Percentiles rank a stretch among this genome's conserved stretches.
Conservation (phyloP, 2,888 invertebrate species). For the Thysanoteuthis rhombus region DNA sequence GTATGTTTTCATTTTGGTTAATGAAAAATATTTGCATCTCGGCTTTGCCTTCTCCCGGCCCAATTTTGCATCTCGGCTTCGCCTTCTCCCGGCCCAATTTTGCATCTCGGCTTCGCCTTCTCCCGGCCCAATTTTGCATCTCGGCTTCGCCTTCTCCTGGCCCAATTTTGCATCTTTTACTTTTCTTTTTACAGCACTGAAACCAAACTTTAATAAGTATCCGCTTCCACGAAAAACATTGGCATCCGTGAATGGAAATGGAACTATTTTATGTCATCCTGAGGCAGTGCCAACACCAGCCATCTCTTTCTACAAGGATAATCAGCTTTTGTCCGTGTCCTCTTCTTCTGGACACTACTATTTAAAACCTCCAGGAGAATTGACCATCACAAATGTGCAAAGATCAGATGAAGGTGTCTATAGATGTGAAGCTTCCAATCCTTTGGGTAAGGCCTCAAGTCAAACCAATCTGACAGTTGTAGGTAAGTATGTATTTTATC, state of each 20-base stretch:
- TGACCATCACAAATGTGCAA: constrained; percentile 78
- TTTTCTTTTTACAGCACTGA: constrained; percentile 64
- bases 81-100: too few relatives aligned
- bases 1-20: too few relatives aligned
- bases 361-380: constrained; percentile 72
- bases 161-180: neutral
- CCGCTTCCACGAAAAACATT: constrained; percentile 90
- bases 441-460: constrained; percentile 45
- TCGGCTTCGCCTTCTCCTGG: neutral
- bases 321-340: constrained; percentile 36
- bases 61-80: too few relatives aligned
- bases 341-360: constrained; percentile 60
- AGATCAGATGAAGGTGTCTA: constrained; percentile 87
- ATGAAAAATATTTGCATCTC: too few relatives aligned
- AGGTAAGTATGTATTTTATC: constrained; percentile 39
- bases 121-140: too few relatives aligned
- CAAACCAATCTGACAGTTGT: constrained; percentile 44
- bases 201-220: constrained; percentile 87
- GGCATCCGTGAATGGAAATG: constrained; percentile 89
- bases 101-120: too few relatives aligned
- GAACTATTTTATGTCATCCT: constrained; percentile 88
- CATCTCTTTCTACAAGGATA: constrained; percentile 40
- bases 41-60: too few relatives aligned
- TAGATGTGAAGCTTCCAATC: constrained; percentile 76
- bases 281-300: constrained; percentile 82